Conservation (phyloP, 2,797 vertebrate genomes). For the Myiotriccus ornatus region DNA sequence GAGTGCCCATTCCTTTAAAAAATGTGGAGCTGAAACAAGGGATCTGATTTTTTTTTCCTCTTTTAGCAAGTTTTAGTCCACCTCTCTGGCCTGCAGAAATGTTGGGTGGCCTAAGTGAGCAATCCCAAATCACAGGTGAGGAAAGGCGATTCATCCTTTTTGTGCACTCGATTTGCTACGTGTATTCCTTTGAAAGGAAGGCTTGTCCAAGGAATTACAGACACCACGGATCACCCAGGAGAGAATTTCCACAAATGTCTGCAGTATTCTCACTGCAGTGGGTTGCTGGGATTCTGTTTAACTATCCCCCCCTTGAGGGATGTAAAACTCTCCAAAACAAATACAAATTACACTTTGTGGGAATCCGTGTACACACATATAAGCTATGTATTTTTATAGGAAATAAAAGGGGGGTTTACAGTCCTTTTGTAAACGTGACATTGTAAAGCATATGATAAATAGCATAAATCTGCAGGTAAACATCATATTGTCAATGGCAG, state of each 20-base stretch:
- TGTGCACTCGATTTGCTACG: not conserved
- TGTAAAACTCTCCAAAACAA: not conserved
- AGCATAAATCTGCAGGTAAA: not conserved
- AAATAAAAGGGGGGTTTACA: not conserved
- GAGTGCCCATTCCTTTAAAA: not conserved
- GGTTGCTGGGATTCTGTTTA: not conserved
- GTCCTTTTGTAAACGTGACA: not conserved
- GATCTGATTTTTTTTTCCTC: not conserved
- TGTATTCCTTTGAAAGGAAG: not conserved
- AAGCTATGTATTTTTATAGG: not conserved
- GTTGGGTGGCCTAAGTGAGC: not conserved
- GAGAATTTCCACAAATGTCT: not conserved
- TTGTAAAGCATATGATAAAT: not conserved
- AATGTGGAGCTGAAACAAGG: not conserved
- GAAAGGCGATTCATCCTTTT: conserved; percentile 2
- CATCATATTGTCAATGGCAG: not conserved
- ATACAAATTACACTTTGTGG: not conserved
- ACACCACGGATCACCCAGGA: not conserved
- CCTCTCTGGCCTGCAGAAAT: not conserved
- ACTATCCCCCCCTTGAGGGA: not conserved
- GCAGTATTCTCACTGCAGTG: not conserved
- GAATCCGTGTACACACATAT: not conserved
- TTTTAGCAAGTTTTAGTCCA: not conserved
- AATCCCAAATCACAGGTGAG: not conserved
- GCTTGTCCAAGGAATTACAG: not conserved